A percentile compares a stretch with the other conserved stretches of the same genome.
These are phyloP conservation scores for Diorhabda sublineata DNA, from an alignment of 1,140 invertebrate species.

Conservation along the genomic window DNA sequence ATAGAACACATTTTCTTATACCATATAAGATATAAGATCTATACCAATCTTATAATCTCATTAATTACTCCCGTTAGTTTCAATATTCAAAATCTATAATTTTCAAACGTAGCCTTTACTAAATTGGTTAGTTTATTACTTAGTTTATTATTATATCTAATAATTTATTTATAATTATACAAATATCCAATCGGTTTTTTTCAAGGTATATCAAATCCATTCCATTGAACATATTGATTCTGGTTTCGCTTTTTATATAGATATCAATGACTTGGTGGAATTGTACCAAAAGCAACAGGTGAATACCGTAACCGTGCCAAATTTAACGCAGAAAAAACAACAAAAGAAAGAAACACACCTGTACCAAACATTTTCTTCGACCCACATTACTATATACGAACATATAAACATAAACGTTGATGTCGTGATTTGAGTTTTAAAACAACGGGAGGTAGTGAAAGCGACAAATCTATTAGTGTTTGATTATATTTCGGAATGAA, in stretches of 20 bases:
- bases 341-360: not conserved
- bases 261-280: not conserved
- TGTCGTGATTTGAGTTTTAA: not conserved
- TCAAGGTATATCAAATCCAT: no score
- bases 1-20: no score
- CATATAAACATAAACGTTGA: not conserved
- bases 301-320: not conserved
- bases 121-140: no score
- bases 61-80: no score
- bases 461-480: not conserved
- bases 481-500: no score
- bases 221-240: not conserved
- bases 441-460: not conserved
- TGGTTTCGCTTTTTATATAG: not conserved
- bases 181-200: no score
- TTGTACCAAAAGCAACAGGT: not conserved
- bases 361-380: not conserved
- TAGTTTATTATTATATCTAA: no score
- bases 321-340: conserved; percentile 2
- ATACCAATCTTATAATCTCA: no score
- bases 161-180: no score
- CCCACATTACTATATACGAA: not conserved
- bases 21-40: no score
- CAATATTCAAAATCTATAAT: no score
- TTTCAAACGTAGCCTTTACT: no score